Percentiles rank a stretch among this genome's conserved stretches.
phyloP scores from a whole-genome alignment of 2,888 invertebrate species.

The Drosophila melanosoma region DNA sequence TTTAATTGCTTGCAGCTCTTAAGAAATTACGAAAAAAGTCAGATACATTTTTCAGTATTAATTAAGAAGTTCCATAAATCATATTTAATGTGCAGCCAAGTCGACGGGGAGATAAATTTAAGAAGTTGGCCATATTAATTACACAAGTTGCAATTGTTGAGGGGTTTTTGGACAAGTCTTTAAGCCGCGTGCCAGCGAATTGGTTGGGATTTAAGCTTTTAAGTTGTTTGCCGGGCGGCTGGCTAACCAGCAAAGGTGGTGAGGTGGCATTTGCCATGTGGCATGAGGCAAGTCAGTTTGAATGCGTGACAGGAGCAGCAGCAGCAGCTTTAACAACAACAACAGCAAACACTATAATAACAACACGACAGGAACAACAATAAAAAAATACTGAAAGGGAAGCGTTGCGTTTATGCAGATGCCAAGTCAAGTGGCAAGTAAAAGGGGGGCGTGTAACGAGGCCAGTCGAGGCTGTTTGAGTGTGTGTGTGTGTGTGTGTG shows the following conservation, averaged over 20 bases:
- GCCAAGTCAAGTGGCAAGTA: conserved; percentile 72
- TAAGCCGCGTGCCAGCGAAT: conserved; percentile 42
- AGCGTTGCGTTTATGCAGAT: conserved; percentile 73
- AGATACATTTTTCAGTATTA: conserved; percentile 4
- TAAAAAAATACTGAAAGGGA: conserved; percentile 42
- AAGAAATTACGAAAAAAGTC: not conserved
- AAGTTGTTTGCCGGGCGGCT: conserved; percentile 40
- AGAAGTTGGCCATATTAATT: conserved; percentile 44
- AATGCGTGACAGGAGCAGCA: conserved; percentile 56
- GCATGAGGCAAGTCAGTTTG: conserved; percentile 39
- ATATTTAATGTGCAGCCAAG: conserved; percentile 6
- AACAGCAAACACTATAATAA: conserved; percentile 30
- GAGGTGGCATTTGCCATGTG: not conserved
- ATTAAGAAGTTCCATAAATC: conserved; percentile 15
- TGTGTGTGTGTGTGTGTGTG: conserved; percentile 1
- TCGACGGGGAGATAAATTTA: conserved; percentile 27
- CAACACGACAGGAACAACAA: conserved; percentile 36
- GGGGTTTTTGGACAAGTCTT: conserved; percentile 30
- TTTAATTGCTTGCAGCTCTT: not conserved
- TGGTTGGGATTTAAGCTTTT: conserved; percentile 33
- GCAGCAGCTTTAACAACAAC: conserved; percentile 22
- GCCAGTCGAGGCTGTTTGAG: conserved; percentile 48
- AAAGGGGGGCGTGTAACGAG: conserved; percentile 62
- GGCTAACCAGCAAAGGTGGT: not conserved
- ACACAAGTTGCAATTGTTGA: conserved; percentile 20